Base-by-base conservation (phyloP, 2,797 vertebrate species). In the Poeciliopsis gracilis region DNA sequence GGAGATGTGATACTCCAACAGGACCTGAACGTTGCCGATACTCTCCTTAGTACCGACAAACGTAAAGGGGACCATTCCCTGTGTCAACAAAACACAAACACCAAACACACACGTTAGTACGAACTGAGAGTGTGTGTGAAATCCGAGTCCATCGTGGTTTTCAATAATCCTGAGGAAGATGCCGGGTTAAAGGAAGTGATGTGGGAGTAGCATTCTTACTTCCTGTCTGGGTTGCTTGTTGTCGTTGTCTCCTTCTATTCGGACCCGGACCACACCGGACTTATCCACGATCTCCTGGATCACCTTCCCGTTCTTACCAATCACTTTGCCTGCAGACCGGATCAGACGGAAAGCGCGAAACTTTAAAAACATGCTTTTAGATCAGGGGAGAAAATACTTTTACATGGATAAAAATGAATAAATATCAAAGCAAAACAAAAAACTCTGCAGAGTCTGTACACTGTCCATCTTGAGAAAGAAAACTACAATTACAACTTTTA, bases 261-360 rank as follows among this genome's bases (percentile, higher is more conserved):
- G 95, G 88, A 99, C 98, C 88, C 98, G 95, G 89, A 99, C 98
- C 77, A 99, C 98, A 69, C 98, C 98, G 41, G 98, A 99, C 92
- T 99, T 99, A 92, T 99, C 98, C 90, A 99, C 98, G 73, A 99
- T 97, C 95, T 99, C 98, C 93, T 99, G 98, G 95, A 99, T 99
- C 81, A 99, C 98, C 91, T 99, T 99, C 55, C 98, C 98, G 81
- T 97, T 99, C 95, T 99, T 99, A 74, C 98, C 98, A 86, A 99
- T 99, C 85, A 99, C 98, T 96, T 99, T 99, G 87, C 98, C 98
- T 99, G 87, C 0, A 70, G 87, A 85, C 36, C 3, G 16, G 43
- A 30, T 43, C 38, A 46, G 28, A 33, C 16, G 5, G 59, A 33
- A 33, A 49, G 16, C 47, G 0, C 2, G 47, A 16, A 20, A 7